Base-by-base conservation (phyloP, 2,888 invertebrate species). In the Adela reaumurella region DNA sequence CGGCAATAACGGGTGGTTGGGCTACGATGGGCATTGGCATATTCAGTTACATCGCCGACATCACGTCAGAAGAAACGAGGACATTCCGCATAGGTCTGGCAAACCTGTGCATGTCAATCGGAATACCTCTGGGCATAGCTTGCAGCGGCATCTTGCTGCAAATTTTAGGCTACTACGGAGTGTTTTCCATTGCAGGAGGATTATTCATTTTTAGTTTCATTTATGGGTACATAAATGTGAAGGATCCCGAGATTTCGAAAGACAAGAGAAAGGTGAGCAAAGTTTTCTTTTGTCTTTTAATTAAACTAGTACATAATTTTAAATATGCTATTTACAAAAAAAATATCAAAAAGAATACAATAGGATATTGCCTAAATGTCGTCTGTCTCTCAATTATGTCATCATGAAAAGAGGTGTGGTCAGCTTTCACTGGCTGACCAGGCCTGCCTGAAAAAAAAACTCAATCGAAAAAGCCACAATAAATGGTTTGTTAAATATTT, bases 41-140 rank as follows among this genome's bases (percentile, higher is more conserved):
- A 56, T 82, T 85, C 72, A 83, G 83, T 60, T 86, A 85, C 61
- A 78, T 87, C 42, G 81, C 84, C 58, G 83, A 84, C 57, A 78
- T 84, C 52, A 82, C 85, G 2, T 77, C 77, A 19, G 76, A 78
- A 55, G 79, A 83, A 61, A 80, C 79, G 60, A 80, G 85, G 59
- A 86, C 87, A 54, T 70, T 82, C 53, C 64, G 86, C 60, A 82
- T 87, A 51, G 85, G 85, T 49, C 78, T 86, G 45, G 74, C 83
- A 51, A 84, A 85, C 63, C 70, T 83, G 53, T 83, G 84, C 64
- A 77, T 82, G 63, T 84, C 83, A 50, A 64, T 84, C n/a, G 83
- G 84, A 20, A 81, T 82, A 53, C 82, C 84, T 11, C 58, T 84
- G 29, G 85, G 85, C 17, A 80, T 83, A 63, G 79, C 82, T 18